Evolutionary conservation across 2,888 invertebrate genomes (phyloP).

Genomic region (Pachydiplax longipennis): DNA sequence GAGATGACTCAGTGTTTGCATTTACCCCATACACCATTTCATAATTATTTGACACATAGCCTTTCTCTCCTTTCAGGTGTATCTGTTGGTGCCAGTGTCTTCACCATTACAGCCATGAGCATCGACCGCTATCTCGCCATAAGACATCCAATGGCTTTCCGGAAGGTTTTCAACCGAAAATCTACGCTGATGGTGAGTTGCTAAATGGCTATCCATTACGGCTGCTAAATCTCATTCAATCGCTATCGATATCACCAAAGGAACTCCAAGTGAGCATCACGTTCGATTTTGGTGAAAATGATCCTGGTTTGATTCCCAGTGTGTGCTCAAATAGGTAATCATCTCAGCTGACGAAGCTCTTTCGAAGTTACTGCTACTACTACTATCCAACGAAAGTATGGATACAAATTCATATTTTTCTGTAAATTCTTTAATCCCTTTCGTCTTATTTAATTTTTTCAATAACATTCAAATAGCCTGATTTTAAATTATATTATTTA

Average conservation of each 20-base stretch:
- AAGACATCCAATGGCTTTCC: constrained; percentile 74
- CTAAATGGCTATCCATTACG: neutral
- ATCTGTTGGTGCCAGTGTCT: constrained; percentile 80
- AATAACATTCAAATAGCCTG: too few species aligned
- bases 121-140: constrained; percentile 79
- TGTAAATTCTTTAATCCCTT: neutral
- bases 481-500: too few species aligned
- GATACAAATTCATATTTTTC: too few species aligned
- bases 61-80: constrained; percentile 64
- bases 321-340: too few species aligned
- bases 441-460: neutral
- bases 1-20: too few species aligned
- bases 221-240: neutral
- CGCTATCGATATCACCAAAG: neutral
- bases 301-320: too few species aligned
- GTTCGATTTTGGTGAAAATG: too few species aligned
- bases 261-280: too few species aligned
- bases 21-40: too few species aligned
- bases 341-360: too few species aligned
- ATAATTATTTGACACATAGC: neutral
- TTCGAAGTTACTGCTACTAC: too few species aligned
- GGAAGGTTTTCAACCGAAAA: constrained; percentile 73
- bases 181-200: constrained; percentile 67
- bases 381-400: too few species aligned
- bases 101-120: constrained; percentile 81